These are phyloP conservation scores for Leptopilina boulardi DNA, from an alignment of 1,140 invertebrate genomes.

Conservation along the genomic window DNA sequence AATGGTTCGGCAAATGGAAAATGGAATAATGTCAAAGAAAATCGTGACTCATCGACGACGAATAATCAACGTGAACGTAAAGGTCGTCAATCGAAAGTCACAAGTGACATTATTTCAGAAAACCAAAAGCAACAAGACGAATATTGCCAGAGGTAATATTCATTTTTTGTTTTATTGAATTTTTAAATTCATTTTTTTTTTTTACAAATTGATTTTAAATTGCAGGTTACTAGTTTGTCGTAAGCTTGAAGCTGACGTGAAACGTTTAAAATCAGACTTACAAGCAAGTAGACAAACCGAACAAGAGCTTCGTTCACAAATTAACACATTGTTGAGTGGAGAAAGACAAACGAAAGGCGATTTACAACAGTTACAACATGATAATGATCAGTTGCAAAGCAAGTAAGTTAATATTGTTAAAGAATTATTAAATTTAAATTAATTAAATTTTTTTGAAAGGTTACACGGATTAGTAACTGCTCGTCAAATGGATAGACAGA, in stretches of 20 bases:
- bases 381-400: constrained; percentile 88
- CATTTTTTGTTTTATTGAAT: background rate
- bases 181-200: constrained; percentile 1
- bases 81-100: constrained; percentile 75
- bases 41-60: constrained; percentile 72
- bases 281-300: constrained; percentile 86
- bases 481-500: constrained; percentile 87
- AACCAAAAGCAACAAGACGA: constrained; percentile 80
- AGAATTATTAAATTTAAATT: constrained; percentile 49
- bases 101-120: constrained; percentile 75
- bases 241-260: constrained; percentile 84
- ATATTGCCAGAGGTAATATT: constrained; percentile 79
- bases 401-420: constrained; percentile 79
- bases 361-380: constrained; percentile 85
- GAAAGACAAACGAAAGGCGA: constrained; percentile 87
- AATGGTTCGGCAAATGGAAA: constrained; percentile 71
- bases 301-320: constrained; percentile 89
- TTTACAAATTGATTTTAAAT: constrained; percentile 47
- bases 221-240: constrained; percentile 74
- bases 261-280: constrained; percentile 88
- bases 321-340: constrained; percentile 78
- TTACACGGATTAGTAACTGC: constrained; percentile 83
- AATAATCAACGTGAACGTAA: constrained; percentile 79
- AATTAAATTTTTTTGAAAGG: constrained; percentile 69
- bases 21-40: constrained; percentile 76